Evolutionary conservation across 2,888 invertebrate species (phyloP).

Genomic region (Tetranychus truncatus): DNA sequence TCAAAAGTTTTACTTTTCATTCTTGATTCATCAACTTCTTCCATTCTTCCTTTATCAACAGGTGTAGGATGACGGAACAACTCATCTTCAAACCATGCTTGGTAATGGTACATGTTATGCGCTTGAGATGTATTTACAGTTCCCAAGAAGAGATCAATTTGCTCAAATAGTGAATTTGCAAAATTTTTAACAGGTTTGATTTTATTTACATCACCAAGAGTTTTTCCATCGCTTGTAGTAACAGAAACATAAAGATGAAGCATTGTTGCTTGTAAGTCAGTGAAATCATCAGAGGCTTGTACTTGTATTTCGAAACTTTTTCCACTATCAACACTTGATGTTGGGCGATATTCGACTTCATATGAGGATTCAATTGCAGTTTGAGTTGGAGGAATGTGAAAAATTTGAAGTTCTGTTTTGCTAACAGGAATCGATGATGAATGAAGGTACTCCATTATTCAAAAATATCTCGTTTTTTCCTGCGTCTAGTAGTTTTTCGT

Average conservation of each 20-base stretch:
- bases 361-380: not conserved
- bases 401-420: not conserved
- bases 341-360: constrained; percentile 4
- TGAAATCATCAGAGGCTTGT: not conserved
- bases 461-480: not conserved
- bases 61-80: not conserved
- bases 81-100: not conserved
- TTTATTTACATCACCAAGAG: not conserved
- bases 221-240: not conserved
- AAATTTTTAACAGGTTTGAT: not conserved
- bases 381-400: not conserved
- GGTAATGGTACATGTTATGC: not conserved
- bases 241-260: not conserved
- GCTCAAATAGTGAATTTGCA: not conserved
- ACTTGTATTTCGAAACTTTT: not conserved
- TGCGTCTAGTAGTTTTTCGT: not conserved
- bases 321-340: not conserved
- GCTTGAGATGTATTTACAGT: not conserved
- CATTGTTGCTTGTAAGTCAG: not conserved
- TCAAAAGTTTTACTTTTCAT: not conserved
- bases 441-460: constrained; percentile 4
- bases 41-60: not conserved
- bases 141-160: not conserved
- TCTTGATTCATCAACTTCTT: not conserved
- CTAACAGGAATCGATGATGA: not conserved